Base-by-base conservation (phyloP, 2,113 vertebrate genomes). In the Hassar affinis region DNA sequence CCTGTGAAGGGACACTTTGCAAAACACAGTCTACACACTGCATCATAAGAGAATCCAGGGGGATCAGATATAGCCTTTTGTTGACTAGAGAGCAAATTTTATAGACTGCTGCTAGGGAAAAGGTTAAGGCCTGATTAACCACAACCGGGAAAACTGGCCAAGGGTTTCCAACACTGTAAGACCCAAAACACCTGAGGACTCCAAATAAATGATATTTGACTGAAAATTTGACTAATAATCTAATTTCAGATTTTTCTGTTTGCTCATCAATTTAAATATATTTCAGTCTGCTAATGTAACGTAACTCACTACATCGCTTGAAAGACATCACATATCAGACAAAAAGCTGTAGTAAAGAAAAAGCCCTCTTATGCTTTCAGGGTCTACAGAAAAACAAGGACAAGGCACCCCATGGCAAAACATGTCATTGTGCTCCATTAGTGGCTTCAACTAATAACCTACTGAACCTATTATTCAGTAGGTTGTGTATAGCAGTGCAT, bases 401-500 rank as follows among this genome's bases (percentile, higher is more conserved):
- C 9, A 11, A 18, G 22, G 8, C 64, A 68, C 33, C 18, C 64
- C 64, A 54, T 62, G 69, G 77, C 61, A 49, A 69, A 79, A 51
- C 15, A 49, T 75, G 76, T 76, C 77, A 83, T 5, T 72, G 47
- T 27, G 59, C 86, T 82, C 66, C 79, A 84, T 79, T 56, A 82
- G 9, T 78, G 71, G 56, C 76, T 85, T 62, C 59, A 76, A 76
- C 80, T 80, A 83, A 83, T 85, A 76, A 77, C 69, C 68, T 79
- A 85, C 75, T 83, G 77, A 83, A 79, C 45, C 75, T 82, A n/a
- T 68, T 64, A 20, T 83, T 79, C 45, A 52, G 51, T 30, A n/a
- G n/a, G 33, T 68, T 61, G 80, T 82, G 66, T 62, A 35, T 69
- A n/a, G 52, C 80, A 69, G 49, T 79, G 80, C 49, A 52, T 17